phyloP scores from a whole-genome alignment of 2,113 vertebrate species.

The Chamaetylas fuelleborni region DNA sequence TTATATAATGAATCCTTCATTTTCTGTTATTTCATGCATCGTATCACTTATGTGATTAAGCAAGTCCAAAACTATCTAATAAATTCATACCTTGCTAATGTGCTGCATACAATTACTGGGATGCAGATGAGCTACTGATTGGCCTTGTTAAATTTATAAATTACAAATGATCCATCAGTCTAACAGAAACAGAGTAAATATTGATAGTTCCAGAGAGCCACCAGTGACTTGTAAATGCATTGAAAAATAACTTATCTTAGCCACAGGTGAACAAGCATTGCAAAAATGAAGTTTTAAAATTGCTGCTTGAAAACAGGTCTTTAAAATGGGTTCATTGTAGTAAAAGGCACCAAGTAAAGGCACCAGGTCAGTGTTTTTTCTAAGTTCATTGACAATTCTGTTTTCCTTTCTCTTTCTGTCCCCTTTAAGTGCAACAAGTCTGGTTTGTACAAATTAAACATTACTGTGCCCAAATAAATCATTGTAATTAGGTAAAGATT shows the following conservation, averaged over 20 bases:
- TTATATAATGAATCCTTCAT: background rate
- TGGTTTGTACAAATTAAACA: background rate
- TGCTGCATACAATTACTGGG: background rate
- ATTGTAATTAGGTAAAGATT: background rate
- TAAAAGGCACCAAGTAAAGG: background rate
- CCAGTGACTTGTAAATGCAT: background rate
- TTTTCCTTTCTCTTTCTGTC: background rate
- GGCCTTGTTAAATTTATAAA: background rate
- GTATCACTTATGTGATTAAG: background rate
- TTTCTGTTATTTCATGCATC: constrained; percentile 16
- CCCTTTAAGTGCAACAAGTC: background rate
- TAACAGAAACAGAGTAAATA: constrained; percentile 37
- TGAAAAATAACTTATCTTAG: background rate
- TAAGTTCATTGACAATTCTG: background rate
- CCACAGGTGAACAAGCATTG: background rate
- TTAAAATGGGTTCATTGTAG: background rate
- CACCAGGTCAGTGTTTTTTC: background rate
- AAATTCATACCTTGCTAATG: background rate
- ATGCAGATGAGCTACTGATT: constrained; percentile 27
- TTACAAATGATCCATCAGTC: constrained; percentile 25
- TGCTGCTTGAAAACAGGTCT: background rate
- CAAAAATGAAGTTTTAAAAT: background rate
- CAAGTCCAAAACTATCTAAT: background rate
- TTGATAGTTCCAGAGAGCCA: background rate
- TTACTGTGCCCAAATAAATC: background rate